Conservation (phyloP, 1,140 invertebrate genomes). For the Achroia grisella region DNA sequence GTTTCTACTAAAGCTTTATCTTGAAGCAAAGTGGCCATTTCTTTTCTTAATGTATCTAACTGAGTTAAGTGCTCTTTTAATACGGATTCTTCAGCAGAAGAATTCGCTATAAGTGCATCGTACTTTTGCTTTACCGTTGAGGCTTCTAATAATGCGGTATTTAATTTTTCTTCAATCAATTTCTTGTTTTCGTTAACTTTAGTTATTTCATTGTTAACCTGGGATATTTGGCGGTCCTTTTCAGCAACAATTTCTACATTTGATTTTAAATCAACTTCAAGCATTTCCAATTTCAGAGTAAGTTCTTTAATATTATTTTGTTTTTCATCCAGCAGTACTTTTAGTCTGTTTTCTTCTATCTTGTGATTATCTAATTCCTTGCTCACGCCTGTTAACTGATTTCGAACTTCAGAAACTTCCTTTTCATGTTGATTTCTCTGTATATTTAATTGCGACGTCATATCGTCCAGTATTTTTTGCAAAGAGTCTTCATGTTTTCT, state of each 20-base stretch:
- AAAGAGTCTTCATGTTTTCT: conserved; percentile 64
- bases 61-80: conserved; percentile 54
- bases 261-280: conserved; percentile 66
- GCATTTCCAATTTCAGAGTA: conserved; percentile 60
- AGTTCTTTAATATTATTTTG: conserved; percentile 62
- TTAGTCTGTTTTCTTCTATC: conserved; percentile 35
- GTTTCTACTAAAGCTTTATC: conserved; percentile 47
- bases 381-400: conserved; percentile 28
- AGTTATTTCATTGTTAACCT: conserved; percentile 70
- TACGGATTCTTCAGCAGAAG: conserved; percentile 53
- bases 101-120: conserved; percentile 55
- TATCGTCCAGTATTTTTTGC: conserved; percentile 62
- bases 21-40: conserved; percentile 34
- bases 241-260: conserved; percentile 62
- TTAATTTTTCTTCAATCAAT: conserved; percentile 61
- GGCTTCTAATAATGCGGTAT: conserved; percentile 38
- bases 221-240: conserved; percentile 70
- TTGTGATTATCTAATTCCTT: conserved; percentile 44
- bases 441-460: conserved; percentile 46
- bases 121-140: conserved; percentile 57
- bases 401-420: conserved; percentile 44
- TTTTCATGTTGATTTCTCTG: conserved; percentile 54
- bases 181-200: conserved; percentile 66
- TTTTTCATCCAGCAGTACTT: conserved; percentile 53
- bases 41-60: conserved; percentile 49